A percentile compares a stretch with the other conserved stretches of the same genome.
Conservation (phyloP, 2,113 vertebrate species). For the Xiphophorus hellerii region DNA sequence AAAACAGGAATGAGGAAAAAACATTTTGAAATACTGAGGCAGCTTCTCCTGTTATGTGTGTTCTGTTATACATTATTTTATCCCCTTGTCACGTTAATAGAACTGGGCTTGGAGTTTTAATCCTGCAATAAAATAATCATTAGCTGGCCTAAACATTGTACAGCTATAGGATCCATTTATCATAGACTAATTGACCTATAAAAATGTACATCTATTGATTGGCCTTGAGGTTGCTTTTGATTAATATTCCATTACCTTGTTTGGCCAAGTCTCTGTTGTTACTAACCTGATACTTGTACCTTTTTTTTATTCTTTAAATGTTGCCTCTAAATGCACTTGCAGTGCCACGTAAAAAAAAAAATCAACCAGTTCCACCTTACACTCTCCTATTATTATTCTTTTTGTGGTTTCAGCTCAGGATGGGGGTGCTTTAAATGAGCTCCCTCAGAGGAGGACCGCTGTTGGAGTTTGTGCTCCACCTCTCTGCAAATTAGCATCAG, state of each 20-base stretch:
- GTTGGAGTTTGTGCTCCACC: slow-evolving; percentile 11
- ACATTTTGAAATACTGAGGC: no score
- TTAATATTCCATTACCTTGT: slow-evolving; percentile 26
- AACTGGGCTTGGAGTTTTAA: neutral
- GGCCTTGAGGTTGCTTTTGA: slow-evolving; percentile 15
- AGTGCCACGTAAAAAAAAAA: neutral
- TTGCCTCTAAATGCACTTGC: neutral
- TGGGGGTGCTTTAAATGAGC: slow-evolving; percentile 16
- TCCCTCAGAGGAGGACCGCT: slow-evolving; percentile 24
- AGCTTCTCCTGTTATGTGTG: no score
- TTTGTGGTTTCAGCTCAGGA: neutral
- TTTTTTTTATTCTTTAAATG: neutral
- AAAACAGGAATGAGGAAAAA: no score
- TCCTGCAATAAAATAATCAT: slow-evolving; percentile 3
- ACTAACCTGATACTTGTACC: neutral
- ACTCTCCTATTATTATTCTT: no score
- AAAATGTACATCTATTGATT: no score
- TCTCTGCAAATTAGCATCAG: slow-evolving; percentile 17
- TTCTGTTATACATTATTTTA: no score
- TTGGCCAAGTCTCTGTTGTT: neutral
- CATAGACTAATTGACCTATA: no score
- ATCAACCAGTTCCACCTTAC: neutral
- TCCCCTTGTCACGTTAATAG: no score
- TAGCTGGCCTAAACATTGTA: neutral
- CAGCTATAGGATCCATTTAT: slow-evolving; percentile 21